Conservation (phyloP, 1,140 invertebrate species). For the Asobara japonica region DNA sequence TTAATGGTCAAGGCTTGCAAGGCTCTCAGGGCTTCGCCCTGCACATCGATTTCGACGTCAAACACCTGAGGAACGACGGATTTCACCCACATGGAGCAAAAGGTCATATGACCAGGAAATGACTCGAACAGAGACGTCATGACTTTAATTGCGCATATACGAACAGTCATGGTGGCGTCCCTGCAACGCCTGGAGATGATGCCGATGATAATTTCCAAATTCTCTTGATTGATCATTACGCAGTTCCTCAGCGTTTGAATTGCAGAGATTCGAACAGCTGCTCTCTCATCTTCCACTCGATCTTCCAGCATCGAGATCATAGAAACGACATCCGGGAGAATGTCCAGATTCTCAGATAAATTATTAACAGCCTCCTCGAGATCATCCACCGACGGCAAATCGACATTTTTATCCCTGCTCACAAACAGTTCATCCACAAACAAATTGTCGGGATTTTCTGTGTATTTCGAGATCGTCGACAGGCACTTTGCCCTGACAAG, state of each 20-base stretch:
- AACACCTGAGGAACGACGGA: constrained; percentile 70
- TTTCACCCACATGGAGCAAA: constrained; percentile 65
- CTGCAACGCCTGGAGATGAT: constrained; percentile 67
- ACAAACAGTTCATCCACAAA: constrained; percentile 64
- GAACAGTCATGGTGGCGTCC: constrained; percentile 69
- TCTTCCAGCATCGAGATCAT: constrained; percentile 64
- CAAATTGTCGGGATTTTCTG: constrained; percentile 54
- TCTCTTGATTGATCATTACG: constrained; percentile 35
- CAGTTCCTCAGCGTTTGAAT: constrained; percentile 65
- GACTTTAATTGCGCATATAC: constrained; percentile 69
- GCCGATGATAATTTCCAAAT: constrained; percentile 35
- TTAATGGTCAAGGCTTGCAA: constrained; percentile 52
- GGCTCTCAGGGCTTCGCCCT: constrained; percentile 70
- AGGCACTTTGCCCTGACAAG: constrained; percentile 71
- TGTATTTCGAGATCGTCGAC: constrained; percentile 65
- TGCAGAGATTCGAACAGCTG: constrained; percentile 69
- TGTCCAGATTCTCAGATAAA: constrained; percentile 37
- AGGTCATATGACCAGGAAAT: constrained; percentile 58
- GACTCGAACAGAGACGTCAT: constrained; percentile 67
- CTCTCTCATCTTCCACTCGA: constrained; percentile 69
- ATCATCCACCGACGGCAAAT: constrained; percentile 41
- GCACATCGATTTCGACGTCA: constrained; percentile 71
- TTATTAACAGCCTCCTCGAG: constrained; percentile 42
- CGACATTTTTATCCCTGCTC: constrained; percentile 41
- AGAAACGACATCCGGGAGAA: constrained; percentile 54